Evolutionary conservation across 2,113 vertebrate species (phyloP), one percentile per base, ranked within the genome.

Genomic region (Dascyllus trimaculatus): DNA sequence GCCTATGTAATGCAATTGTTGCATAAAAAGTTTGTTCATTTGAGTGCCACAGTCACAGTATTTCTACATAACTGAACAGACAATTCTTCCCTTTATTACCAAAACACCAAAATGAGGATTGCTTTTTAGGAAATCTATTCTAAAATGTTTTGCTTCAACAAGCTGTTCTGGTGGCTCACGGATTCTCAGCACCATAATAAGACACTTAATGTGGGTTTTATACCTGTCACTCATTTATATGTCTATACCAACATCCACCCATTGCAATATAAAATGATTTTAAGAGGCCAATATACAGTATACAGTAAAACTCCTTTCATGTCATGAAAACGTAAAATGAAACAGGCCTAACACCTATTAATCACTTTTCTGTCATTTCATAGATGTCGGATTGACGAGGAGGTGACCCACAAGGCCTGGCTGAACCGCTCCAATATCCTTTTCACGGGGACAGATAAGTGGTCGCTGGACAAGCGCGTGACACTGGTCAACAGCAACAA

Each of bases 401-500:
- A 97, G 5, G 96, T 97, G 77, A 97, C 96, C 14, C 96, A 96
- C 64, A 97, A 97, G 88, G 97, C 97, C 59, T 97, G 97, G 97
- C 87, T 98, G 84, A 97, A 97, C 90, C 96, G 97, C 80, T 97
- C 96, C 63, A 97, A 96, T 93, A 98, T 98, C 92, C 91, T 98
- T 52, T 97, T 96, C 2, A 94, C 97, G 0, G 97, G 97, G 68
- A 95, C 93, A 0, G 97, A 98, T 91, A 97, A 96, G 90, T 98
- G 97, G 97, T 96, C 96, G 14, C 95, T 97, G 19, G 97, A 98
- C 88, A 88, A 92, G 0, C 94, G 97, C 0, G 97, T 98, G 70
- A 95, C 93, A 11, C 93, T 97, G 84, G 93, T 95, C 60, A 95
- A 95, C 86, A 96, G 94, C 90, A 97, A 95, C 75, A 93, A 93